Base-by-base conservation (phyloP, 2,113 vertebrate genomes). In the Trematocara stigmaticum region DNA sequence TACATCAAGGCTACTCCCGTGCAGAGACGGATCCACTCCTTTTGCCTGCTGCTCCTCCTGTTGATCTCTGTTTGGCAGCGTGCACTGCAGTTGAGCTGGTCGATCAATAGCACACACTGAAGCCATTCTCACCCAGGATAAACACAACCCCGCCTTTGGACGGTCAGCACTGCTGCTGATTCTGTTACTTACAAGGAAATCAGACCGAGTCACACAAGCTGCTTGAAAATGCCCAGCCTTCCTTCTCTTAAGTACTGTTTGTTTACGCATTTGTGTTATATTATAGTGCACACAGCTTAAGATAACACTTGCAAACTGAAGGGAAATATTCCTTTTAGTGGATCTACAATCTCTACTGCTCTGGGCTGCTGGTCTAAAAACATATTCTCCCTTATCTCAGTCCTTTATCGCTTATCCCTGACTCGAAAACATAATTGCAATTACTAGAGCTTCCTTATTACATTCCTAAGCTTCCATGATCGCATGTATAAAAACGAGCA, bases 101-200 rank as follows among this genome's bases (percentile, higher is more conserved):
- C 69, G 34, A 94, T 95, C 95, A 79, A 95, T 95, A 94, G 69
- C 78, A 49, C 89, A 87, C 88, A 93, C 92, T 88, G 74, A 88
- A 93, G 92, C 92, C 88, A 83, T 93, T 89, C 93, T 93, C 90
- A 88, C 84, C 87, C 85, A 95, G 93, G 94, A 92, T 92, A 93
- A 95, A 95, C 94, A 95, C 87, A 87, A 85, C 90, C 90, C 82
- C 82, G 56, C 93, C 90, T 91, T 83, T 55, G 74, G 15, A 83
- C 53, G 4, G 35, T 59, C 78, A 38, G 7, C 3, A 5, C 84
- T 35, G 76, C 85, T 78, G 78, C 90, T 78, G 40, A 71, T 84
- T 71, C 59, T 26, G 18, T 31, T 80, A 87, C 88, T 84, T 56
- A 66, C 76, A 55, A 79, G 38, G 80, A 38, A 79, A 83, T 45